Evolutionary conservation across 2,113 vertebrate genomes (phyloP), one percentile per base, ranked within the genome.

Genomic region (Gymnogyps californianus): DNA sequence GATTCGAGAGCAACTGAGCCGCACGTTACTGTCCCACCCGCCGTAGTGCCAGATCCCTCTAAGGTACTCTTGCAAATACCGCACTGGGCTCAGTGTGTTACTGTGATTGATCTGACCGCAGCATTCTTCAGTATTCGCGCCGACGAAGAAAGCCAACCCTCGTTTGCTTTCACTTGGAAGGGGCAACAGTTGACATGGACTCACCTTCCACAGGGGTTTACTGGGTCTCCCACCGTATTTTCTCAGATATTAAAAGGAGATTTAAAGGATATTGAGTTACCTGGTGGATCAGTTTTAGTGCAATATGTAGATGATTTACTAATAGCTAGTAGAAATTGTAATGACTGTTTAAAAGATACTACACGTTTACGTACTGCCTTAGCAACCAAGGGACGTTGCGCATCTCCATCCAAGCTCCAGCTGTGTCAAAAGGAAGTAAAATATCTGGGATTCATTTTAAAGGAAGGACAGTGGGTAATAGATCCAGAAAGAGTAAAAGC

Each of bases 31-130:
- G 69, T 22, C 19, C 59, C 18, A 22, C 29, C 44, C 3, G 7
- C 34, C 7, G 5, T 8, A 12, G 21, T 0, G 47, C 77, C 72
- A 9, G 32, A 16, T 38, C 38, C 25, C 34, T 62, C 46, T n/a
- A 7, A 28, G 7, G 10, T 12, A 11, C 51, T 10, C 72, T 24
- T 13, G 11, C 44, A 64, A 67, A 54, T 10, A 38, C 5, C 3
- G 2, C 11, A 2, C 3, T 31, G 31, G 51, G 34, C 19, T 21
- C 4, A 3, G 6, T 5, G 44, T 57, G 57, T 31, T 6, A 8
- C 20, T n/a, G 66, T 6, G 36, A 11, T 3, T 24, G 22, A 19
- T 38, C 12, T 29, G 31, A 22, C 34, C 22, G 5, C 26, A 52
- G 34, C 12, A 10, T 5, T 46, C 36, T 70, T 55, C 51, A 61